phyloP scores from a whole-genome alignment of 2,797 vertebrate species.

The Podarcis lilfordi region DNA sequence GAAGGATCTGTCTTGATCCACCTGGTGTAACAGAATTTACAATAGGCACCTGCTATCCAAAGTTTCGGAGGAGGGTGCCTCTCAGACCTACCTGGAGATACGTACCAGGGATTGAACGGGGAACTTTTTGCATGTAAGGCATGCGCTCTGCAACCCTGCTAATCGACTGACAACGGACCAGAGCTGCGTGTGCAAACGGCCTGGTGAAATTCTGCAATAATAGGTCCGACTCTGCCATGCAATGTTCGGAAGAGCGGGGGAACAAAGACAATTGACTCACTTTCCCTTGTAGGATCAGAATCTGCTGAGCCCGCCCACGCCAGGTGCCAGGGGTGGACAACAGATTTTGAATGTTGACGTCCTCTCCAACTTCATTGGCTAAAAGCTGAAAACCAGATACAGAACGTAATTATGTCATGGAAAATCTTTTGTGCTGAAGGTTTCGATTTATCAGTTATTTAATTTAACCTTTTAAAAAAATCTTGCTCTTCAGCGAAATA shows the following conservation, averaged over 20 bases:
- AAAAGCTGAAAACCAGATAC: slow-evolving; percentile 81
- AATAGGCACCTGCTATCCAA: background rate
- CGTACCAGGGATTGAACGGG: background rate
- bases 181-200: no score
- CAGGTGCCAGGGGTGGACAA: slow-evolving; percentile 84
- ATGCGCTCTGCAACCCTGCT: background rate
- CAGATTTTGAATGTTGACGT: slow-evolving; percentile 86
- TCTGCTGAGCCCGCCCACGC: slow-evolving; percentile 93
- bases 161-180: no score
- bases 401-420: background rate
- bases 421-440: background rate
- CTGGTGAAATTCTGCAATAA: background rate
- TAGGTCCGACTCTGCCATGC: no score
- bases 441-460: no score
- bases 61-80: background rate
- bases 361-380: slow-evolving; percentile 89
- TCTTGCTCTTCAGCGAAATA: no score
- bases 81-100: background rate
- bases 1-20: background rate
- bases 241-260: background rate
- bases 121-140: background rate
- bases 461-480: no score
- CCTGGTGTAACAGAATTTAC: background rate
- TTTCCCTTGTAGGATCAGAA: slow-evolving; percentile 88
- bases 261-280: slow-evolving; percentile 72